Evolutionary conservation across 2,888 invertebrate genomes (phyloP).

Genomic region (Neoaliturus tenellus): DNA sequence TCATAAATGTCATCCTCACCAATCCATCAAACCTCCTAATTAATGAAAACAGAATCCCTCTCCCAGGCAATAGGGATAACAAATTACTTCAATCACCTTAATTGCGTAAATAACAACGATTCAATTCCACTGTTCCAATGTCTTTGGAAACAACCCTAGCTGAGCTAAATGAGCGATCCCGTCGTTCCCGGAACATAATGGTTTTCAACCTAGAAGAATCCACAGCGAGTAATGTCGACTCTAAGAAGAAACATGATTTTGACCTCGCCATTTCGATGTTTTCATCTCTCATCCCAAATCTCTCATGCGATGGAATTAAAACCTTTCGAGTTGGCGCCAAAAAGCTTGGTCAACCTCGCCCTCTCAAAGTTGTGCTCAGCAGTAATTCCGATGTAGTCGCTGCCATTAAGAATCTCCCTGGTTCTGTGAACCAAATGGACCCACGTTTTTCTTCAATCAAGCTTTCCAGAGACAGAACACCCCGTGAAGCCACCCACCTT

Average conservation of each 20-base stretch:
- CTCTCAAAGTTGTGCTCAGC: not conserved
- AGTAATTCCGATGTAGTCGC: not conserved
- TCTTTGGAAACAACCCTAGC: not conserved
- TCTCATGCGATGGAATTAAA: not conserved
- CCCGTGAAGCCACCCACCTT: not conserved
- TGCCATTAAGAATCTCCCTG: not conserved
- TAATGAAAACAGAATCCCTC: too few species aligned
- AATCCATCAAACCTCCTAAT: too few species aligned
- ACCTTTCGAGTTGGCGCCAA: not conserved
- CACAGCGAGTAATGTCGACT: not conserved
- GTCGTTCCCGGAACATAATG: not conserved
- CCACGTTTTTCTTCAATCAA: not conserved
- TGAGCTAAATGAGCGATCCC: not conserved
- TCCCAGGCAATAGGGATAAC: too few species aligned
- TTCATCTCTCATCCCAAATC: not conserved
- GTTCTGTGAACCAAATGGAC: not conserved
- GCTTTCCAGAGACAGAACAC: not conserved
- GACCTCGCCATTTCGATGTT: not conserved
- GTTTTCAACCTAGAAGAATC: not conserved
- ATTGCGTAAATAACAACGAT: too few species aligned
- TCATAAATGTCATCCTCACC: too few species aligned
- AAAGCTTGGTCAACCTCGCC: not conserved
- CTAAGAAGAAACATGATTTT: not conserved
- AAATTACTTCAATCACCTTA: too few species aligned
- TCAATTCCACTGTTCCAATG: too few species aligned